phyloP scores from a whole-genome alignment of 2,113 vertebrate species.

The Silurus meridionalis region DNA sequence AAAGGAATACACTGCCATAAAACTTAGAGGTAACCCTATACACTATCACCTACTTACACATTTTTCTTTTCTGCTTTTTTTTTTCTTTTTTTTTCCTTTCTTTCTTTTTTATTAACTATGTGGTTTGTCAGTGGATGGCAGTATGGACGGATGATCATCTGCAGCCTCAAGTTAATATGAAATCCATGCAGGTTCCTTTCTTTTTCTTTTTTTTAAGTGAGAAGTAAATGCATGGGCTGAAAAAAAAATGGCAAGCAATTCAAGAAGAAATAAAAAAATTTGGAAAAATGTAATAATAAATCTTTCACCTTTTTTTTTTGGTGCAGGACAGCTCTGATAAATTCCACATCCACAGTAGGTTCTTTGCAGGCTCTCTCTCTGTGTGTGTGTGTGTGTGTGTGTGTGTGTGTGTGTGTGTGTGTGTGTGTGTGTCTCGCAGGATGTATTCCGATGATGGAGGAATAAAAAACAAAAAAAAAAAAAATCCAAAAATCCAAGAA shows the following conservation, averaged over 20 bases:
- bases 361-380: constrained; percentile 23
- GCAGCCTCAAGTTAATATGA: constrained; percentile 27
- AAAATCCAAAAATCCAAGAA: constrained; percentile 34
- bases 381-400: no score
- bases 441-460: constrained; percentile 37
- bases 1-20: not conserved
- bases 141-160: constrained; percentile 14
- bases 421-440: not conserved
- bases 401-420: no score
- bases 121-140: not conserved
- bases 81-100: not conserved
- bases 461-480: not conserved
- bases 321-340: constrained; percentile 31
- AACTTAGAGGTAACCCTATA: not conserved
- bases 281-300: not conserved
- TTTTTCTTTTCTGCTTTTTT: not conserved
- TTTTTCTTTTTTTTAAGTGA: not conserved
- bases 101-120: not conserved
- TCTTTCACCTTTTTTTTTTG: constrained; percentile 34
- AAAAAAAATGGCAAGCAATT: constrained; percentile 42
- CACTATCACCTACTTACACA: not conserved
- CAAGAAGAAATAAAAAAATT: not conserved
- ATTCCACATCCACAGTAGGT: constrained; percentile 40
- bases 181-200: constrained; percentile 17
- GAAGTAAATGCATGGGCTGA: constrained; percentile 27